phyloP scores from a whole-genome alignment of 1,140 invertebrate species.

The Solenopsis fugax region DNA sequence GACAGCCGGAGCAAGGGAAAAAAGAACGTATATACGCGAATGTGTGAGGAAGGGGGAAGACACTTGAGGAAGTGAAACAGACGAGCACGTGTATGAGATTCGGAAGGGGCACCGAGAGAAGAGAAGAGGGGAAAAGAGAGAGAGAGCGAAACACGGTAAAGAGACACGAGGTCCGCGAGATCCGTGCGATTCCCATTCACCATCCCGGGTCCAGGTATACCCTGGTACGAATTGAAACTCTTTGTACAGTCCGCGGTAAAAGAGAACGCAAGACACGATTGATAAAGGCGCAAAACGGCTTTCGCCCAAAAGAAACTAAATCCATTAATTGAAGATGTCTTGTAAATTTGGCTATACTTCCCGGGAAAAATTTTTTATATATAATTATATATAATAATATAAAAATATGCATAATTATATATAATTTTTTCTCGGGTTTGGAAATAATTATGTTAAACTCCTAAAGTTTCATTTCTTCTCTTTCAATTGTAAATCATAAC shows the following conservation, averaged over 20 bases:
- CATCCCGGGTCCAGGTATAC: constrained; percentile 58
- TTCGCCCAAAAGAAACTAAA: not conserved
- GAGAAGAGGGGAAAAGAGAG: not conserved
- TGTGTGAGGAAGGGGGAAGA: not conserved
- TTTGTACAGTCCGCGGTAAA: constrained; percentile 66
- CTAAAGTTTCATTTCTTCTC: too few relatives aligned
- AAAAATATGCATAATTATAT: too few relatives aligned
- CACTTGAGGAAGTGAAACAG: constrained; percentile 42
- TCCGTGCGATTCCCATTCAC: constrained; percentile 67
- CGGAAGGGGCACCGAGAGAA: not conserved
- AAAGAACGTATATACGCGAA: not conserved
- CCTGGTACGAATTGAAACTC: constrained; percentile 65
- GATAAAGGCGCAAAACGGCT: not conserved
- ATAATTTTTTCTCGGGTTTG: not conserved
- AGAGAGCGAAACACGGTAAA: not conserved
- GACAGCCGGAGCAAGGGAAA: constrained; percentile 58
- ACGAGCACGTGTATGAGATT: constrained; percentile 1
- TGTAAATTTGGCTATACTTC: too few relatives aligned
- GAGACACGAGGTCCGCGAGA: constrained; percentile 44
- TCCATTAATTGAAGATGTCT: not conserved
- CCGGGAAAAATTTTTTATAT: too few relatives aligned
- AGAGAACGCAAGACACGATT: not conserved
- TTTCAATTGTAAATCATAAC: not conserved
- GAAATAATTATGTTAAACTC: not conserved
- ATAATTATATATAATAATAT: too few relatives aligned